Evolutionary conservation across 1,140 invertebrate genomes (phyloP), one percentile per base, ranked within the genome.

Genomic region (Eriocheir sinensis): DNA sequence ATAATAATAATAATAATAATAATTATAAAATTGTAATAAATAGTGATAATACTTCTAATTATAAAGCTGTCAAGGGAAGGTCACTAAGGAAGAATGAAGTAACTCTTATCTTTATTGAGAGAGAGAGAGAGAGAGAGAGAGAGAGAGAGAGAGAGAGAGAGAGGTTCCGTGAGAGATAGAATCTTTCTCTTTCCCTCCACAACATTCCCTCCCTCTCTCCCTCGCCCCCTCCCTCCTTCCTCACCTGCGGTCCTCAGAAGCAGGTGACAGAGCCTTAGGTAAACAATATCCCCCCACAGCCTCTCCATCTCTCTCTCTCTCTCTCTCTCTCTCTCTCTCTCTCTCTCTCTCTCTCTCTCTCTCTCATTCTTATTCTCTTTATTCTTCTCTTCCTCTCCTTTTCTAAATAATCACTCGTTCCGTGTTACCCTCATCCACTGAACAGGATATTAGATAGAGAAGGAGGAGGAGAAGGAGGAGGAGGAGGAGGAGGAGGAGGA

Each of bases 321-420:
- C 80, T 81, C 80, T 81, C 80, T 81, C 80, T 6, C 80, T 81
- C 80, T 81, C 80, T 81, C 80, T 81, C 80, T 81, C 80, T 81
- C 80, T 81, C 80, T 81, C 80, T 81, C 80, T 81, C 80, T 81
- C 80, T 81, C 80, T 81, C 80, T 81, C 80, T 81, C 80, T 81
- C 80, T 81, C 80, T 72, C 53, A 12, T 27, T 72, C 53, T 72
- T 27, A 12, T 27, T 72, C 53, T 72, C 53, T 72, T 27, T 72
- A 12, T 72, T 27, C 27, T 27, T 72, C 53, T 72, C 53, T 72
- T 27, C 27, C 53, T 72, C 53, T 72, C 53, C 27, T 27, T 72
- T 27, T 72, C 53, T 72, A 12, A 12, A 12, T 72, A 12, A 12
- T 72, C 53, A 12, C 53, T 72, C 53, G 12, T 27, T 72, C 53